Evolutionary conservation across 2,797 vertebrate species (phyloP), one percentile per base, ranked within the genome.

Genomic region (Sebastiscus albofasciatus): DNA sequence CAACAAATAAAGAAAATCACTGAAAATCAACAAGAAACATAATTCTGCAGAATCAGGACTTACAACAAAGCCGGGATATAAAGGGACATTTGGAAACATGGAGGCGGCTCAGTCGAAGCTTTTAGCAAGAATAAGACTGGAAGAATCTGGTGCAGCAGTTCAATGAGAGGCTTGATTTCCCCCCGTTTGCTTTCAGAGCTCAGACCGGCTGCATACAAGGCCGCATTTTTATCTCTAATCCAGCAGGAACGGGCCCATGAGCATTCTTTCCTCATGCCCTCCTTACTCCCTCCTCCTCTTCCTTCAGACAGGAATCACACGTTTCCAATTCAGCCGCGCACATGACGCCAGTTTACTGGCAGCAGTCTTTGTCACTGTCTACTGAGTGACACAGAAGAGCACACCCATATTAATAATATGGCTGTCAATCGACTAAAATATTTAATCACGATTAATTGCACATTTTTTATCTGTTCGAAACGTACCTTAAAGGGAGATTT

Each of bases 331-430:
- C 0, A 69, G 66, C 39, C 2, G 9, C 6, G 66, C 94, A 90
- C 94, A 91, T 95, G 94, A 94, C 77, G 42, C 65, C 70, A 65
- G 85, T 90, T 92, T 72, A 70, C 52, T 39, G 79, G 60, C 73
- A 73, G 33, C 73, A 14, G 49, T 7, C 31, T 59, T 29, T n/a
- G 42, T 60, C 67, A 73, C 6, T 34, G 72, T 74, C 22, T 22
- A 20, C n/a, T 20, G 56, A 54, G 11, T 3, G 14, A 52, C 26
- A 67, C 24, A 22, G 31, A 62, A 8, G 6, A 64, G 62, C 58
- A 64, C 27, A 36, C 59, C 1, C 8, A 24, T 10, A 16, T 9
- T 26, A 39, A 34, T 34, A n/a, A 61, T 18, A 46, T 16, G 42
- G 42, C 0, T 46, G 42, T 46, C 42, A 46, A 46, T 46, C 42